Evolutionary conservation across 2,888 invertebrate species (phyloP), one percentile per base, ranked within the genome.

Genomic region (Chymomyza fuscimana): DNA sequence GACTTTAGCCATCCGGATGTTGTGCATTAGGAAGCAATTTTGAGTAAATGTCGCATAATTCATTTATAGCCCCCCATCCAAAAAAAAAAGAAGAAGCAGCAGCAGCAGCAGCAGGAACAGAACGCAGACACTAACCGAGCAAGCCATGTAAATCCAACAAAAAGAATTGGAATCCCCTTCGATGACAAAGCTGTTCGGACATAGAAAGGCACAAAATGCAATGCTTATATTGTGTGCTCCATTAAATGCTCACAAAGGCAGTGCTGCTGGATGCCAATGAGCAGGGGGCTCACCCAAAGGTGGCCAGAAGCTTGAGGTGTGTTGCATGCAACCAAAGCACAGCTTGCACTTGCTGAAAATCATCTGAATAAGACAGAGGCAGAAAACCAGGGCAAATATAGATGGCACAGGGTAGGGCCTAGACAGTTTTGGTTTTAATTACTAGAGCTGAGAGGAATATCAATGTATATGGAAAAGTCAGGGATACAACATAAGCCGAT

Each of bases 11-110:
- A 56, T 71, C 66, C 82, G 81, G 77, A 83, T 89, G 85, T 77
- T 82, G 67, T 76, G 87, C 87, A 85, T 81, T 88, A 80, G 89
- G 78, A 82, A 82, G 80, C 86, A 84, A 82, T 88, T 89, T 86
- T 81, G 74, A 82, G 82, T 88, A 89, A 90, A 90, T 89, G 89
- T 89, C 88, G 85, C 88, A 90, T 89, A 89, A 89, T 88, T 90
- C 90, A 89, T 88, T 90, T 90, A 89, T 86, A 76, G 76, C 69
- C 62, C 46, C 32, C 7, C 9, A 32, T 1, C 6, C 73, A 60
- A 65, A 67, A 19, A 73, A 74, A 69, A 63, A 68, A 70, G 56
- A 76, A 19, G 19, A 1, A 19, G 19, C 19, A 19, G 25, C 4
- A 25, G 19, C 19, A 19, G 19, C 19, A 19, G 25, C 4, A 25